Conservation (phyloP, 2,888 invertebrate species). For the Artemia sinica region DNA sequence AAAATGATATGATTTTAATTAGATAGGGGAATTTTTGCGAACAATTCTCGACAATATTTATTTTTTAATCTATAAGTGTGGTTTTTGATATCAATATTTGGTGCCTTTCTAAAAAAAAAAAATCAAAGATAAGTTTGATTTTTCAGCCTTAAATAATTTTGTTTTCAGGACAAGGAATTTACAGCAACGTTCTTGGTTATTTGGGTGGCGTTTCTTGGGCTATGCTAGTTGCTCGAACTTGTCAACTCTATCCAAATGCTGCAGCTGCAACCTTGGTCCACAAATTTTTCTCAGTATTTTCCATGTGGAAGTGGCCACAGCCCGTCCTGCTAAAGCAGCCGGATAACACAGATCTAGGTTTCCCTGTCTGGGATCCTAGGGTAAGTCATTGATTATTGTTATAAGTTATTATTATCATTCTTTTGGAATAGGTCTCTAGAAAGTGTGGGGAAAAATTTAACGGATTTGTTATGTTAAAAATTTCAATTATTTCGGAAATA, state of each 20-base stretch:
- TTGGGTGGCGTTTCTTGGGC: constrained; percentile 99
- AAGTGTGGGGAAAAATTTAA: too few species aligned
- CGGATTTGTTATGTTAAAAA: too few species aligned
- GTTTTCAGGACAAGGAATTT: constrained; percentile 70
- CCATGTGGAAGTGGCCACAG: constrained; percentile 98
- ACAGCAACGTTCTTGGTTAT: constrained; percentile 94
- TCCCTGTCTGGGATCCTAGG: constrained; percentile 94
- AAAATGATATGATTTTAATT: too few species aligned
- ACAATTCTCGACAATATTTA: too few species aligned
- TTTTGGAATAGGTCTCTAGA: too few species aligned
- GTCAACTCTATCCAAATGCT: constrained; percentile 95
- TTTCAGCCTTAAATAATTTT: constrained; percentile 16
- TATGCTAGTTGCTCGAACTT: constrained; percentile 93
- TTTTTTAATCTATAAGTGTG: too few species aligned
- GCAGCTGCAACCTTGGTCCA: constrained; percentile 82
- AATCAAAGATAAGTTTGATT: neutral
- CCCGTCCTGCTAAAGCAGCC: constrained; percentile 88
- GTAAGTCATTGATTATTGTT: constrained; percentile 35
- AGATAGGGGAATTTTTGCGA: too few species aligned
- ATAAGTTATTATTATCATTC: too few species aligned
- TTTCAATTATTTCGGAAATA: too few species aligned
- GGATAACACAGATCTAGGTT: constrained; percentile 65
- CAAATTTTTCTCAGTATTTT: constrained; percentile 96
- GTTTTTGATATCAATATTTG: neutral
- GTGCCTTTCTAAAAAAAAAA: neutral